Conservation (phyloP, 2,888 invertebrate species). For the Phytoseiulus persimilis region DNA sequence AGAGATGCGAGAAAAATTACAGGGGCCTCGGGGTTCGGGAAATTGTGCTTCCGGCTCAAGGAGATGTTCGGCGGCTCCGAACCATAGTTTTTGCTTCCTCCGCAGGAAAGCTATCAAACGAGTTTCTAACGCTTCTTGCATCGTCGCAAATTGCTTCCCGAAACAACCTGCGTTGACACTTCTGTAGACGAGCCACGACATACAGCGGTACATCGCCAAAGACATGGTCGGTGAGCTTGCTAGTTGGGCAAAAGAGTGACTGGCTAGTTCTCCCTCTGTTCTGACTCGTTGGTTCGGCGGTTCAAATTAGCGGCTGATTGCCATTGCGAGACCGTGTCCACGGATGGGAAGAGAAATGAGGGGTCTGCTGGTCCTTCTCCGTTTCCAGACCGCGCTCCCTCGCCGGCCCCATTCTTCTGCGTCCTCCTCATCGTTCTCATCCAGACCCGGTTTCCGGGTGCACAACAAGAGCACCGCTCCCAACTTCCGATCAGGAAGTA, state of each 20-base stretch:
- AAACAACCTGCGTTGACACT: too few relatives aligned
- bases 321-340: neutral
- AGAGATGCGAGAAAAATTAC: too few relatives aligned
- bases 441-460: neutral
- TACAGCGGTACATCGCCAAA: too few relatives aligned
- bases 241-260: neutral
- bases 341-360: neutral
- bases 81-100: too few relatives aligned
- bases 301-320: neutral
- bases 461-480: neutral
- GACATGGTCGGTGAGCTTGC: neutral
- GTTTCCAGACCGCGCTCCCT: neutral
- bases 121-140: too few relatives aligned
- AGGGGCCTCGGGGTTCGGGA: too few relatives aligned
- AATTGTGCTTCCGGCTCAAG: too few relatives aligned
- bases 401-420: neutral
- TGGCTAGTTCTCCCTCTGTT: neutral
- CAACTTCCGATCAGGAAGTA: neutral
- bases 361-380: neutral
- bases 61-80: too few relatives aligned
- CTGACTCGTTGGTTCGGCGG: neutral
- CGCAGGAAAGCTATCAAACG: too few relatives aligned
- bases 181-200: too few relatives aligned
- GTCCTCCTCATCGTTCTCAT: neutral
- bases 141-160: too few relatives aligned